A percentile compares a stretch with the other conserved stretches of the same genome.
phyloP scores from a whole-genome alignment of 2,797 vertebrate genomes.

The Peromyscus eremicus region DNA sequence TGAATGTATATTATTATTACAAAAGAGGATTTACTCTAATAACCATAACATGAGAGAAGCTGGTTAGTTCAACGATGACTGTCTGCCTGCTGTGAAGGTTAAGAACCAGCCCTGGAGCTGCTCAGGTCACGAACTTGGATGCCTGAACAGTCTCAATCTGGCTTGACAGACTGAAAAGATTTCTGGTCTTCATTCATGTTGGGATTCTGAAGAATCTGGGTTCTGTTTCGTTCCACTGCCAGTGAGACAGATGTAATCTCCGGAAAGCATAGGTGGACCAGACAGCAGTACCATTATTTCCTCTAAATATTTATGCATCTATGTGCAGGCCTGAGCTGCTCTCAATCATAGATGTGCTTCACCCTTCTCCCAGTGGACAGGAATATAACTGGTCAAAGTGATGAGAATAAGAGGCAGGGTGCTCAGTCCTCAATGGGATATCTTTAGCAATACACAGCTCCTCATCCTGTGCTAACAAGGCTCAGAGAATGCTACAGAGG shows the following conservation, averaged over 20 bases:
- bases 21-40: background rate
- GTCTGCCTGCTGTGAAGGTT: background rate
- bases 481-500: no score
- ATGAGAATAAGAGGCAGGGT: no score
- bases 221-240: background rate
- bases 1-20: background rate
- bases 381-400: background rate
- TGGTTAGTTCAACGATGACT: background rate
- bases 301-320: background rate
- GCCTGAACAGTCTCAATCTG: background rate
- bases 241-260: background rate
- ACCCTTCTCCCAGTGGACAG: background rate
- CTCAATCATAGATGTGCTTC: background rate
- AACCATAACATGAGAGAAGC: background rate
- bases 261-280: background rate
- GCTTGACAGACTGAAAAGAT: background rate
- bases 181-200: background rate
- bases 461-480: no score
- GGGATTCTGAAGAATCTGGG: background rate
- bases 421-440: no score
- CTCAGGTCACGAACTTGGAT: background rate
- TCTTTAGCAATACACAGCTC: no score
- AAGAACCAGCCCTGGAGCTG: background rate
- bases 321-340: background rate
- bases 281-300: background rate